Base-by-base conservation (phyloP, 1,140 invertebrate species). In the Drosophila littoralis region DNA sequence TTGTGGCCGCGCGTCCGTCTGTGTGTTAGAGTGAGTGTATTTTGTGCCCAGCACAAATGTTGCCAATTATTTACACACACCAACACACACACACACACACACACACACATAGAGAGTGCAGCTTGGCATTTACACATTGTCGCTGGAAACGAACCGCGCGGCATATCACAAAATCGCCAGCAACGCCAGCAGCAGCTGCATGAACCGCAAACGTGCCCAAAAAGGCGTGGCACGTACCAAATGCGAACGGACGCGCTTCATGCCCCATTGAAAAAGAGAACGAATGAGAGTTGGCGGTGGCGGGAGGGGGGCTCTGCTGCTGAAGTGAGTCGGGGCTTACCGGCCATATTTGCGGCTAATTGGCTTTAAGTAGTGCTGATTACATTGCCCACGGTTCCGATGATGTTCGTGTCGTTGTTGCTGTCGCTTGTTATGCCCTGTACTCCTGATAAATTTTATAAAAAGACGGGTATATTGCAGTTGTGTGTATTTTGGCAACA, bases 281-380 rank as follows among this genome's bases (percentile, higher is more conserved):
- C 22, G 71, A 75, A 40, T 35, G 17, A 7, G 32, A 2, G 1
- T 17, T 17, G 13, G 4, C 6, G 46, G 35, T 43, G 22, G 4
- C 22, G 52, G 5, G 8, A 1, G 15, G 35, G 15, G 15, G 13
- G 32, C 12, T 15, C 17, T 64, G 48, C 10, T n/a, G 40, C n/a
- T 48, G 74, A 32, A 15, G 40, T 48, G 66, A 59, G 64, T 42
- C 36, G 42, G 35, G 72, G 76, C 74, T 83, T 89, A 89, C 84
- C 84, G 83, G 80, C 73, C 79, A 89, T 88, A 89, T 88, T 88
- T 88, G 83, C 83, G 84, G 83, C 80, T 88, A 88, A 88, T 88
- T 89, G 83, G 83, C 83, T 89, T 88, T 83, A 88, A 88, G 83
- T 89, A 88, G 84, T 83, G 52, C 83, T 88, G 83, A 88, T 89